Evolutionary conservation across 2,113 vertebrate species (phyloP), one percentile per base, ranked within the genome.

Genomic region (Mesoclemmys tuberculata): DNA sequence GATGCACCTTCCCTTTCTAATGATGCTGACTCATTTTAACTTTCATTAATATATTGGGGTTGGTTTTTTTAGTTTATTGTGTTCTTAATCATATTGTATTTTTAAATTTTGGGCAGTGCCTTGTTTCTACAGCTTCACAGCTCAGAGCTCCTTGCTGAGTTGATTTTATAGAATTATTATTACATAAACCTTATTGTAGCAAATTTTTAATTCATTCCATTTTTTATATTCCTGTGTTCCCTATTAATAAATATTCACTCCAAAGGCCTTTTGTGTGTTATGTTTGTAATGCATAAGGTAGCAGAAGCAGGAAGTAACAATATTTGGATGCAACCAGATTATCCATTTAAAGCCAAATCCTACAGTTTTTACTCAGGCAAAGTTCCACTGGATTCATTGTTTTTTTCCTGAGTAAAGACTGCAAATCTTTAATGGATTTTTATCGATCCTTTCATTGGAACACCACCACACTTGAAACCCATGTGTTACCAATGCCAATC

Each of bases 21-120:
- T 46, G 74, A 4, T 52, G 2, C 56, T 11, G 12, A 0, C 21
- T 10, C 10, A 1, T 2, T 44, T 41, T 27, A 3, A 0, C 46
- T 19, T 75, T 22, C 61, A 64, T 24, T 38, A 38, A 75, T 26
- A 75, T 44, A 75, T 10, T 41, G 68, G n/a, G 18, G 16, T 21
- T 11, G 61, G 61, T 4, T 10, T 56, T 56, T 24, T 64, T 35
- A 68, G 31, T 68, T 19, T n/a, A 68, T 19, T 19, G 14, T 68
- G 29, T 61, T 61, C 31, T 68, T n/a, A 18, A 68, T 19, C 35
- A 68, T 68, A 68, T n/a, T n/a, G 35, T 35, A 68, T n/a, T 68
- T 46, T 35, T 21, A 29, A 1, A 0, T 58, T 49, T 7, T n/a
- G 46, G 49, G 26, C 31, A n/a, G 2, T 3, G 5, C 27, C 82